Percentiles rank a stretch among this genome's conserved stretches.
Evolutionary conservation across 2,113 vertebrate species (phyloP).

Genomic region (Ibidorhyncha struthersii): DNA sequence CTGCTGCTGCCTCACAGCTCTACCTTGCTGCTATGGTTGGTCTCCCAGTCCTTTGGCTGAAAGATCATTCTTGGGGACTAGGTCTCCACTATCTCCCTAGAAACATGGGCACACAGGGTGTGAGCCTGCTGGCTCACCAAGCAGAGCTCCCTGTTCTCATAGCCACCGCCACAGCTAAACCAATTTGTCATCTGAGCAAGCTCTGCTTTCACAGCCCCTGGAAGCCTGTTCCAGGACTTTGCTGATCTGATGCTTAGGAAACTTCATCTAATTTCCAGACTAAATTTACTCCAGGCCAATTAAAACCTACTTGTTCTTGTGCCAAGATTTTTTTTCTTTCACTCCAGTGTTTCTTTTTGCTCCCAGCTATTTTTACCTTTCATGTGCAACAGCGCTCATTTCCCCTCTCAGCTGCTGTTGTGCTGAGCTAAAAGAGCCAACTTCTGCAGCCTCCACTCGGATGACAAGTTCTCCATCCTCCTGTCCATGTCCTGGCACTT

Average conservation of each 20-base stretch:
- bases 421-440: not conserved
- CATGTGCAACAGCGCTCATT: not conserved
- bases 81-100: not conserved
- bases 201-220: constrained; percentile 20
- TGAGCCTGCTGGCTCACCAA: not conserved
- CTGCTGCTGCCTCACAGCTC: not conserved
- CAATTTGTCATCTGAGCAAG: not conserved
- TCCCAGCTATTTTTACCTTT: constrained; percentile 32
- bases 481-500: not conserved
- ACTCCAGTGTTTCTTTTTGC: constrained; percentile 7
- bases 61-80: not conserved
- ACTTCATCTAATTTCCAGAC: constrained; percentile 45
- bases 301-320: constrained; percentile 34
- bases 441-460: not conserved
- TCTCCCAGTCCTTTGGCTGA: not conserved
- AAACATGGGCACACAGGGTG: not conserved
- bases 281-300: constrained; percentile 46
- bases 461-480: not conserved
- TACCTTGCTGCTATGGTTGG: not conserved
- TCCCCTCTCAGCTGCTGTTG: not conserved
- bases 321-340: not conserved
- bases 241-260: constrained; percentile 31
- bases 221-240: not conserved
- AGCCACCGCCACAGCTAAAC: not conserved
- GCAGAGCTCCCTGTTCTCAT: not conserved